Conservation (phyloP, 2,888 invertebrate genomes). For the Drosophila sordidula region DNA sequence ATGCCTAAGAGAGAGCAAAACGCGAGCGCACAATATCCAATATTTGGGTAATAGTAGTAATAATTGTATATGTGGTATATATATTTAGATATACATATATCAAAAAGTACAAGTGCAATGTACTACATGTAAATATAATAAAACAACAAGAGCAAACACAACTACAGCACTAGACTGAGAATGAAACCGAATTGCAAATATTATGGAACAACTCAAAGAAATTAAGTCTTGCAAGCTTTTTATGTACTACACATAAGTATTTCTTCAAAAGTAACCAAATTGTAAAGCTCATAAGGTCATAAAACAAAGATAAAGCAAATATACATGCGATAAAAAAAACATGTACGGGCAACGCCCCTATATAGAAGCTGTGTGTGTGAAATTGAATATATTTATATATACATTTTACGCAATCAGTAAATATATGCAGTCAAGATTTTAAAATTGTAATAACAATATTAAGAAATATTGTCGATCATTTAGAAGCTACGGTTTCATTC, state of each 20-base stretch:
- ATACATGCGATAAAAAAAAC: slow-evolving; percentile 13
- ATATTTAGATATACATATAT: slow-evolving; percentile 26
- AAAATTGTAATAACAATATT: background rate
- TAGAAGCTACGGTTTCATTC: slow-evolving; percentile 41
- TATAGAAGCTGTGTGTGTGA: background rate
- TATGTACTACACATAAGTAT: background rate
- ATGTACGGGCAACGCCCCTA: slow-evolving; percentile 9
- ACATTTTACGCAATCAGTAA: background rate
- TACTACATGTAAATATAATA: slow-evolving; percentile 30
- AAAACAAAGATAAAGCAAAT: background rate
- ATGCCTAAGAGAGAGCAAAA: slow-evolving; percentile 83
- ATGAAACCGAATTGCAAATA: slow-evolving; percentile 42
- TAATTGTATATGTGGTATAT: slow-evolving; percentile 42
- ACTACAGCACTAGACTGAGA: slow-evolving; percentile 40
- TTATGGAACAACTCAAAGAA: background rate
- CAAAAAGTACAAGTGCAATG: slow-evolving; percentile 25
- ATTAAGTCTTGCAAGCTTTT: background rate
- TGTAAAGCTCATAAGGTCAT: background rate
- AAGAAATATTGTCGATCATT: background rate
- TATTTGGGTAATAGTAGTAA: slow-evolving; percentile 53
- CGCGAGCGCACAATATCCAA: slow-evolving; percentile 74
- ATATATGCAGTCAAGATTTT: background rate
- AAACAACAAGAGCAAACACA: slow-evolving; percentile 36
- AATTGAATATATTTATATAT: background rate
- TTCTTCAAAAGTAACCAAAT: background rate